A percentile compares a stretch with the other conserved stretches of the same genome.
phyloP scores from a whole-genome alignment of 1,140 invertebrate genomes.

The Drosophila ohnishii region DNA sequence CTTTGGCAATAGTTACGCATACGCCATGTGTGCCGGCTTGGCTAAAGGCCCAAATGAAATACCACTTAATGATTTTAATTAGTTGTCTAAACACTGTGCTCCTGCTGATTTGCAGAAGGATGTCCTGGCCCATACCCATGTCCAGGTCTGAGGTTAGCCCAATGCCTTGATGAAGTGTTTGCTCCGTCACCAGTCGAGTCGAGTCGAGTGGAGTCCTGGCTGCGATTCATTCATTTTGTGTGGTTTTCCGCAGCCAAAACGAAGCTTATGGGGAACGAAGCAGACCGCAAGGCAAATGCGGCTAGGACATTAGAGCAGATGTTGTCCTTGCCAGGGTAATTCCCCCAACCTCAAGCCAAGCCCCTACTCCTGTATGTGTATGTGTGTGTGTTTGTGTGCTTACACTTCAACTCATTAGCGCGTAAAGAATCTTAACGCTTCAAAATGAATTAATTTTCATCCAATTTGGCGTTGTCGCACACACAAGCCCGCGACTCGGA shows the following conservation, averaged over 20 bases:
- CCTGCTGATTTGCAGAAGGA: background rate
- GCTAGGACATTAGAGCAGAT: slow-evolving; percentile 59
- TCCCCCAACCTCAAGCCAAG: background rate
- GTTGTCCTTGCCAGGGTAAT: slow-evolving; percentile 40
- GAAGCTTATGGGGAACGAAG: slow-evolving; percentile 2
- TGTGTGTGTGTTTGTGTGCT: slow-evolving; percentile 24
- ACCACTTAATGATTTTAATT: slow-evolving; percentile 44
- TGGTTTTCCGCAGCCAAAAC: slow-evolving; percentile 37
- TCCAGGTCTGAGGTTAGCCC: slow-evolving; percentile 24
- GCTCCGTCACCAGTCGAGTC: background rate
- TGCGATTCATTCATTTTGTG: slow-evolving; percentile 38
- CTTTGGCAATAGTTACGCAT: slow-evolving; percentile 6
- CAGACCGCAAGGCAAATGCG: slow-evolving; percentile 51
- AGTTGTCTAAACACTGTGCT: slow-evolving; percentile 35
- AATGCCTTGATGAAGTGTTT: slow-evolving; percentile 42
- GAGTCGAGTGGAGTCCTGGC: background rate
- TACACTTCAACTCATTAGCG: slow-evolving; percentile 78
- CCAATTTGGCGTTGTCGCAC: slow-evolving; percentile 70
- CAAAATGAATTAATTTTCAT: slow-evolving; percentile 81
- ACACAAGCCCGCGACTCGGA: slow-evolving; percentile 26
- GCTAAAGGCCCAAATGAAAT: slow-evolving; percentile 42
- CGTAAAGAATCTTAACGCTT: slow-evolving; percentile 79
- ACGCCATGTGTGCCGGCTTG: slow-evolving; percentile 19
- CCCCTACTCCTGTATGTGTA: background rate
- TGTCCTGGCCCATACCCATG: background rate